Conservation (phyloP, 2,888 invertebrate species). For the Blomia tropicalis region DNA sequence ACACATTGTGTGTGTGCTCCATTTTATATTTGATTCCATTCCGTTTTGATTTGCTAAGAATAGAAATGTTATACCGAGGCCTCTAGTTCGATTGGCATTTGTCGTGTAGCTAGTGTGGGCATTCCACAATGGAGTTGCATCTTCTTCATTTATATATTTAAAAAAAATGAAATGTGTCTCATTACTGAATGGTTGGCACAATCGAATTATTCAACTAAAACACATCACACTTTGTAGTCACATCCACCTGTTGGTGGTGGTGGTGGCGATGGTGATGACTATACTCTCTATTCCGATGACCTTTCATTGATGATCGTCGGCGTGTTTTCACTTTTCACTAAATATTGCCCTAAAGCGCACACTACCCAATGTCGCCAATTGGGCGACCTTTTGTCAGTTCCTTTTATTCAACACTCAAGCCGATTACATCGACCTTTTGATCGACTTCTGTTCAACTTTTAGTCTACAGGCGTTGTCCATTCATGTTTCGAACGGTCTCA, state of each 20-base stretch:
- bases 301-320: too few relatives aligned
- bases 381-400: too few relatives aligned
- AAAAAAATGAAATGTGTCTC: too few relatives aligned
- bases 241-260: background rate
- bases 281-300: background rate
- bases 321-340: too few relatives aligned
- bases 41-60: too few relatives aligned
- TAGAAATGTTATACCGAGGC: background rate
- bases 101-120: constrained; percentile 12
- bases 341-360: too few relatives aligned
- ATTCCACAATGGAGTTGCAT: background rate
- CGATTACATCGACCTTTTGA: too few relatives aligned
- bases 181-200: background rate
- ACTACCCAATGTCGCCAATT: too few relatives aligned
- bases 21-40: background rate
- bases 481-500: too few relatives aligned
- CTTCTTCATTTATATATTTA: background rate
- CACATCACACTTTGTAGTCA: background rate
- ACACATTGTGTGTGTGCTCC: constrained; percentile 4
- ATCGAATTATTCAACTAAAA: constrained; percentile 6
- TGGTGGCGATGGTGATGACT: background rate
- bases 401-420: too few relatives aligned
- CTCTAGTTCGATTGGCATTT: background rate
- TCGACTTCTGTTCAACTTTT: too few relatives aligned
- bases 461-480: too few relatives aligned